A percentile compares a stretch with the other conserved stretches of the same genome.
Evolutionary conservation across 2,113 vertebrate genomes (phyloP).

Genomic region (Erpornis zantholeuca): DNA sequence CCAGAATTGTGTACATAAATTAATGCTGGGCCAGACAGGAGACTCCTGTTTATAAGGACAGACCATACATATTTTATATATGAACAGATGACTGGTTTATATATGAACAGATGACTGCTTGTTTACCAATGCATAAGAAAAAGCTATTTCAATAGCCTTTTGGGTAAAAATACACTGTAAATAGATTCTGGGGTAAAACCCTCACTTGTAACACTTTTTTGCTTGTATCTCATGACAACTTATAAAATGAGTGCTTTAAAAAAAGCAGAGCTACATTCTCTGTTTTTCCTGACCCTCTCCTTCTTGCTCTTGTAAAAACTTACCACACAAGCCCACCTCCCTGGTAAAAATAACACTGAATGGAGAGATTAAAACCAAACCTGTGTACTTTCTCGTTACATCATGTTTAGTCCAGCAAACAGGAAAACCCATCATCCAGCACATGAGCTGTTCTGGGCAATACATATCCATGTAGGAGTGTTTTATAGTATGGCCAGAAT

Average conservation of each 20-base stretch:
- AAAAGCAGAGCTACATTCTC: not conserved
- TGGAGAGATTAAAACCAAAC: not conserved
- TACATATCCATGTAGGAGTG: accelerated
- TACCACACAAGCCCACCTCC: not conserved
- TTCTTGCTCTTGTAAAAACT: not conserved
- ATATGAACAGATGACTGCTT: not conserved
- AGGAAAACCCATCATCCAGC: not conserved
- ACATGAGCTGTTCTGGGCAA: accelerated
- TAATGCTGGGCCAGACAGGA: not conserved
- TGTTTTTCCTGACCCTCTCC: not conserved
- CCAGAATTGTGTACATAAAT: not conserved
- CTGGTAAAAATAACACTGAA: not conserved
- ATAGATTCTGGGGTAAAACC: not conserved
- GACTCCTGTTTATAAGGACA: not conserved
- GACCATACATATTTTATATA: not conserved
- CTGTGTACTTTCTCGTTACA: not conserved
- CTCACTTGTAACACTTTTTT: not conserved
- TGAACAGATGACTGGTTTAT: not conserved
- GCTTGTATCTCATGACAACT: not conserved
- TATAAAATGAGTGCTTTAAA: accelerated
- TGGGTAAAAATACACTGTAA: not conserved
- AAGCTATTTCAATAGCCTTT: not conserved
- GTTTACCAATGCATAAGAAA: not conserved
- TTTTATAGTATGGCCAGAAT: not conserved
- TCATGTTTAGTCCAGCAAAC: not conserved